Evolutionary conservation across 1,140 invertebrate genomes (phyloP), one percentile per base, ranked within the genome.

Genomic region (Dendroctonus valens): DNA sequence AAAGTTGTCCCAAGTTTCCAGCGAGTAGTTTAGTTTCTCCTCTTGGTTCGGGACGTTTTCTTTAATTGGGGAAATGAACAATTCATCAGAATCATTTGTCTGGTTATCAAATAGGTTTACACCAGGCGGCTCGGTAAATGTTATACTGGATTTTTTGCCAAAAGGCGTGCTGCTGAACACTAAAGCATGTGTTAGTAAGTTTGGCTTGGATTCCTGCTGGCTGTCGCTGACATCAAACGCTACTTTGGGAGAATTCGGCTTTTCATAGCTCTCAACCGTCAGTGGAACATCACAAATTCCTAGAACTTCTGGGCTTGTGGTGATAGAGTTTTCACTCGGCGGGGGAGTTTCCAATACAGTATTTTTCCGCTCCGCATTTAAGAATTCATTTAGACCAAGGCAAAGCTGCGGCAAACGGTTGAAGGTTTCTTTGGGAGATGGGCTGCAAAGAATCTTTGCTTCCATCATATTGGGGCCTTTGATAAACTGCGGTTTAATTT

Each of bases 1-100:
- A 59, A 79, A 79, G 55, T 75, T 77, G 69, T 79, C 77, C 78
- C 78, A 79, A 7, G 77, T 79, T 65, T 79, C 78, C 37, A 79
- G 60, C 0, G 78, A 79, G 71, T 78, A 79, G 63, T 74, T 71
- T n/a, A 70, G 51, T 58, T 70, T 68, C 50, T 68, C 69, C 7
- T 65, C 59, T 39, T 63, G 15, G 7, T 65, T 51, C 49, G 48
- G 41, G 37, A 4, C 26, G 12, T 15, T 52, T 9, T 26, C 26
- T 26, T 26, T 26, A 26, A 26, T 26, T 3, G 26, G 1, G 26
- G 26, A 26, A 26, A 3, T 26, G 26, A 26, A 26, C 26, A 26
- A 26, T 26, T 26, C 26, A 26, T 26, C 3, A 1, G 26, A 26
- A 26, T 26, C 26, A 26, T 26, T 26, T 26, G 26, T 26, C 49